phyloP scores from a whole-genome alignment of 2,797 vertebrate species.

The Pipistrellus pipistrellus region DNA sequence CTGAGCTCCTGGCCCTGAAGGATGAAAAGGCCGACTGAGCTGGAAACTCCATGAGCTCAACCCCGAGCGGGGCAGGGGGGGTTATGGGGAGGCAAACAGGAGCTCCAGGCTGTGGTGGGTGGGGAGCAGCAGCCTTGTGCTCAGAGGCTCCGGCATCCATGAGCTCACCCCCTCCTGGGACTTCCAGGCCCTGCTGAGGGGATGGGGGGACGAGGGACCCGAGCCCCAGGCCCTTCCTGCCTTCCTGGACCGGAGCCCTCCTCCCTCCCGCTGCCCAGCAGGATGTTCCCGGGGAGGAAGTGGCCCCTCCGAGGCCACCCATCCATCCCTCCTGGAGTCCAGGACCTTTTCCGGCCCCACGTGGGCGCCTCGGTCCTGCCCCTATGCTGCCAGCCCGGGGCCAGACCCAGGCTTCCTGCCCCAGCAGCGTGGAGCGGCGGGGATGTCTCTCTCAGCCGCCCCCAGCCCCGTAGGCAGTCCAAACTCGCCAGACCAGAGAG shows the following conservation, averaged over 20 bases:
- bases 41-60: neutral
- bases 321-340: neutral
- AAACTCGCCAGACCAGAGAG: neutral
- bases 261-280: slow-evolving; percentile 28
- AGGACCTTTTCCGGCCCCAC: slow-evolving; percentile 59
- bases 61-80: too few species aligned
- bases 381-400: slow-evolving; percentile 40
- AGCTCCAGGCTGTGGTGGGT: neutral
- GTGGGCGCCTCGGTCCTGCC: slow-evolving; percentile 12
- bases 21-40: too few species aligned
- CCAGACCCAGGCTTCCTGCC: slow-evolving; percentile 62
- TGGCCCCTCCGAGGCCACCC: neutral
- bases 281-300: slow-evolving; percentile 75
- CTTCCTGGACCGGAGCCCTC: neutral
- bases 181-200: neutral
- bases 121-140: neutral
- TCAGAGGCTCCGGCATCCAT: neutral
- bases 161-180: neutral
- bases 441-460: too few species aligned
- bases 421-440: neutral
- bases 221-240: slow-evolving; percentile 51
- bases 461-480: neutral
- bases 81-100: neutral
- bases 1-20: neutral
- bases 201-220: neutral